Base-by-base conservation (phyloP, 2,797 vertebrate genomes). In the Ceryle rudis region DNA sequence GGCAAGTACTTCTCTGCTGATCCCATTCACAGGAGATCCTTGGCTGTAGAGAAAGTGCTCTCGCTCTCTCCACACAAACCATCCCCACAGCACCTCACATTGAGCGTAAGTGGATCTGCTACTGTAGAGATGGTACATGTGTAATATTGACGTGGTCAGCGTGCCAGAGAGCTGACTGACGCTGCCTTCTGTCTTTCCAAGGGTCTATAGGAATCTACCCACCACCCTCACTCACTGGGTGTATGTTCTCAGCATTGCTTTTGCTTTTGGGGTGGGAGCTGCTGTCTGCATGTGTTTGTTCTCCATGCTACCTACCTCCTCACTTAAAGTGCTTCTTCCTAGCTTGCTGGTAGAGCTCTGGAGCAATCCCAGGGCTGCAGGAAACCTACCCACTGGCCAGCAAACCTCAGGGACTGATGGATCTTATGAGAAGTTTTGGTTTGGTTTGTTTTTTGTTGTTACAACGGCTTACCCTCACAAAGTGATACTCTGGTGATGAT, bases 51-150 rank as follows among this genome's bases (percentile, higher is more conserved):
- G 89, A 85, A 79, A 79, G 37, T 20, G 64, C 74, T 94, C 71
- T 81, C 3, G 1, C 31, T 44, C 19, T 5, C 41, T 74, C 33
- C 0, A 2, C 41, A 17, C 51, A n/a, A 93, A n/a, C 71, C 62
- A 22, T 73, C 64, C 58, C 41, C 70, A 7, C 9, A 3, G 73
- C 64, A 10, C 64, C 75, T 80, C 22, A 0, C 1, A n/a, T 3
- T 18, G 87, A 37, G 0, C 64, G 1, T 1, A 1, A 46, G 51
- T 37, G 52, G 28, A 64, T 85, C 15, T 15, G 3, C 28, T 9
- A 0, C 55, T 21, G 0, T 2, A 0, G 18, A 35, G 74, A 20
- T 9, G 15, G 74, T 25, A 4, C 1, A 0, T 9, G 28, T 35
- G 70, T 51, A 10, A 0, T 31, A 15, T 9, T 28, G 23, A 10